Evolutionary conservation across 2,888 invertebrate genomes (phyloP).

Genomic region (Cheilosia variabilis): DNA sequence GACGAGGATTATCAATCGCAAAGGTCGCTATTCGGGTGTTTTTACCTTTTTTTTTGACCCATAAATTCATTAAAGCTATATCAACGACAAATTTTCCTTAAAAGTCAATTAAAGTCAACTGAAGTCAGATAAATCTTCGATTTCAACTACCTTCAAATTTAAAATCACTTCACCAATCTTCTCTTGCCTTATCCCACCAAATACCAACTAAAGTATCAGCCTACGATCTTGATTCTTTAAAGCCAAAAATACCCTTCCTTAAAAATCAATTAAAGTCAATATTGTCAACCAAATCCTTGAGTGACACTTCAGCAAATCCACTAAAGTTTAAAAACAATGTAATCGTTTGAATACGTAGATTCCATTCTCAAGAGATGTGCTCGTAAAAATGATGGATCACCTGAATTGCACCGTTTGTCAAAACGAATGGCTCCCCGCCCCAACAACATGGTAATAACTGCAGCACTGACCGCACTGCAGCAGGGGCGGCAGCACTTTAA

Average conservation of each 20-base stretch:
- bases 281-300: slow-evolving; percentile 18
- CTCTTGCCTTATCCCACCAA: no score
- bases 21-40: no score
- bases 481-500: slow-evolving; percentile 57
- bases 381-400: slow-evolving; percentile 73
- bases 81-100: no score
- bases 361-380: slow-evolving; percentile 61
- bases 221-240: not conserved
- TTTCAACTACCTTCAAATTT: no score
- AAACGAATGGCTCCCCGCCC: slow-evolving; percentile 62
- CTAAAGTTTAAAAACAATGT: slow-evolving; percentile 35
- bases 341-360: slow-evolving; percentile 8
- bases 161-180: no score
- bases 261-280: slow-evolving; percentile 1
- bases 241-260: not conserved
- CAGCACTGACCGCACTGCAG: slow-evolving; percentile 76
- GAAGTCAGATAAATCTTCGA: no score
- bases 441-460: slow-evolving; percentile 70
- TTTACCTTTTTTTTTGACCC: no score
- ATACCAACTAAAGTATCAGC: no score
- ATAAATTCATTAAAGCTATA: no score
- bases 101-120: no score
- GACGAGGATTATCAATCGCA: no score
- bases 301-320: slow-evolving; percentile 14
- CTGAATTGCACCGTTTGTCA: slow-evolving; percentile 80